Percentiles rank a stretch among this genome's conserved stretches.
These are phyloP conservation scores for Oscheius sp. DNA, from an alignment of 2,888 invertebrate species.

Conservation along the genomic window DNA sequence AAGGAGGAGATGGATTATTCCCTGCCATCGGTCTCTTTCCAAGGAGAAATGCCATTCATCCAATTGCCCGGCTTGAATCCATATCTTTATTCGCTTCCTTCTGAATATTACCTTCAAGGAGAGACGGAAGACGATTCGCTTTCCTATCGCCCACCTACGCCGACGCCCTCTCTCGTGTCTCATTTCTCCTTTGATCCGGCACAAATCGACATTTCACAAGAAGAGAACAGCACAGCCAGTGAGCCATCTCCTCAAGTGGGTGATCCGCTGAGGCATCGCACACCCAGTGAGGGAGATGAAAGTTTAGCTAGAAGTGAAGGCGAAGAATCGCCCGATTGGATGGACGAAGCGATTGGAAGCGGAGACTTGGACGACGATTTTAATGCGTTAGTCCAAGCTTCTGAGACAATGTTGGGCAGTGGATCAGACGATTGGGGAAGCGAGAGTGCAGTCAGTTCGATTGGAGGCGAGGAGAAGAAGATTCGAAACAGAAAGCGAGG, in stretches of 20 bases:
- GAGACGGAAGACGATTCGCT: slow-evolving; percentile 2
- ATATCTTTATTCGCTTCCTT: not conserved
- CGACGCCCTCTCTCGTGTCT: slow-evolving; percentile 24
- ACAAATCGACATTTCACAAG: not conserved
- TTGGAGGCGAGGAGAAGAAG: slow-evolving; percentile 4
- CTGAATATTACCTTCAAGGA: not conserved
- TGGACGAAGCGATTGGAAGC: slow-evolving; percentile 18
- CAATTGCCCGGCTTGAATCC: slow-evolving; percentile 9
- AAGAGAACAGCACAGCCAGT: slow-evolving; percentile 20
- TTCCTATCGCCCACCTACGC: slow-evolving; percentile 19
- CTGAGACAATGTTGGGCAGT: slow-evolving; percentile 16
- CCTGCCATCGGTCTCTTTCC: not conserved
- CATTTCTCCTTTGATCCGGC: slow-evolving; percentile 11
- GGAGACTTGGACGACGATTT: slow-evolving; percentile 27
- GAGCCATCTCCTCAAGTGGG: slow-evolving; percentile 17
- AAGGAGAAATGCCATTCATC: not conserved
- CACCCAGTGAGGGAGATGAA: slow-evolving; percentile 27
- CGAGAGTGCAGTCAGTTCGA: slow-evolving; percentile 18
- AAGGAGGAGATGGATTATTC: not conserved
- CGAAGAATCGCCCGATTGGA: slow-evolving; percentile 31
- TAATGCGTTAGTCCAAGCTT: slow-evolving; percentile 18
- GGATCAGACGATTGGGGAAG: slow-evolving; percentile 25
- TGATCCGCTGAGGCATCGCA: slow-evolving; percentile 8
- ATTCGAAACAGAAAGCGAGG: slow-evolving; percentile 11
- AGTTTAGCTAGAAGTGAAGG: slow-evolving; percentile 19